phyloP scores from a whole-genome alignment of 2,888 invertebrate species.

The Chironomus riparius region DNA sequence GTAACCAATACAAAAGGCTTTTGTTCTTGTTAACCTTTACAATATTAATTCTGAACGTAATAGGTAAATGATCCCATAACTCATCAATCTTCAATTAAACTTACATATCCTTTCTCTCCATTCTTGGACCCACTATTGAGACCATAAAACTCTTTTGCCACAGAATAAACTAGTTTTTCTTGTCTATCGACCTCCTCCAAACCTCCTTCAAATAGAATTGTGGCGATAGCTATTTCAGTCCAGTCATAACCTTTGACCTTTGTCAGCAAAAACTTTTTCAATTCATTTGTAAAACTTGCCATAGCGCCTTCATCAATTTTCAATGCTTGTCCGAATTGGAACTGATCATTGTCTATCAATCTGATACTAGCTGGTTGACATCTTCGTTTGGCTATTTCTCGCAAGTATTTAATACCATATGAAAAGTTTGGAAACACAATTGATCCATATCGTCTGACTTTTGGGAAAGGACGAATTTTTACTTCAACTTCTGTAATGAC shows the following conservation, averaged over 20 bases:
- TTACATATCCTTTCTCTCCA: constrained; percentile 84
- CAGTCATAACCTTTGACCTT: constrained; percentile 78
- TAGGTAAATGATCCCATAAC: too few species aligned
- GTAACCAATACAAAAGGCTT: background rate
- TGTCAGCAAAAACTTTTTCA: constrained; percentile 83
- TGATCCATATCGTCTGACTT: constrained; percentile 80
- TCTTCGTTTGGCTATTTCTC: constrained; percentile 69
- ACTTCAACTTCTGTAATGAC: constrained; percentile 90
- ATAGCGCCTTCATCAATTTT: constrained; percentile 51
- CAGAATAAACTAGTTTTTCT: constrained; percentile 67
- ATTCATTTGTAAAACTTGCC: constrained; percentile 53
- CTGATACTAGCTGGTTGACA: constrained; percentile 94
- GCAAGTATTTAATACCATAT: constrained; percentile 79
- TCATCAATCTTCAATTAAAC: too few species aligned
- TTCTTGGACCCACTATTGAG: constrained; percentile 87
- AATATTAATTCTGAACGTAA: background rate
- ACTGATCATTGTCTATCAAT: constrained; percentile 97
- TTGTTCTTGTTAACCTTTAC: too few species aligned
- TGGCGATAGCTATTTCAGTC: constrained; percentile 76
- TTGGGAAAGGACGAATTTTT: constrained; percentile 79
- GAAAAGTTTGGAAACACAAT: constrained; percentile 91
- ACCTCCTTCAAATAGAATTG: constrained; percentile 86
- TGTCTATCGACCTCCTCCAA: constrained; percentile 61
- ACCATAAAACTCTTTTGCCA: constrained; percentile 69
- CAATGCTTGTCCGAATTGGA: constrained; percentile 79